Percentiles rank a stretch among this genome's conserved stretches.
phyloP scores from a whole-genome alignment of 2,797 vertebrate genomes.

The Rhynchotus rufescens region DNA sequence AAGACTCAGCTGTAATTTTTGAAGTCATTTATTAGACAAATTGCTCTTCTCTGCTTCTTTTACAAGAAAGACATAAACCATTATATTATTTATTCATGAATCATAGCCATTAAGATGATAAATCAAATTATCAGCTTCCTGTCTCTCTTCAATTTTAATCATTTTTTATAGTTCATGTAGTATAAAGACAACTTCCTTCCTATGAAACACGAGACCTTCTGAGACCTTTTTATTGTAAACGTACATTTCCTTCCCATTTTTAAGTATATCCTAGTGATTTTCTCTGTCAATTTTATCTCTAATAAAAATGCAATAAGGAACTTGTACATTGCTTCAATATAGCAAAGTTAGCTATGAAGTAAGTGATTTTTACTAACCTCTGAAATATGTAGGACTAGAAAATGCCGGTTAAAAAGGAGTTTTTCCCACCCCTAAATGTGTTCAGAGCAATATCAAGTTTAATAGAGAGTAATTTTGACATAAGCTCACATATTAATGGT shows the following conservation, averaged over 20 bases:
- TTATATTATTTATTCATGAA: conserved; percentile 92
- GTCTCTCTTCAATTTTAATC: conserved; percentile 78
- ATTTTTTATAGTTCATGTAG: conserved; percentile 82
- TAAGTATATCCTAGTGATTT: conserved; percentile 71
- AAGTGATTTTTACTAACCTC: conserved; percentile 61
- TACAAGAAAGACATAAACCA: conserved; percentile 80
- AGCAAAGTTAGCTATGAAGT: conserved; percentile 60
- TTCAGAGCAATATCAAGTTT: neutral
- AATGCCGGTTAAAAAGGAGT: neutral
- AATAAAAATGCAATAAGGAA: conserved; percentile 73
- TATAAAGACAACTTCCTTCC: conserved; percentile 86
- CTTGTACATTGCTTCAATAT: conserved; percentile 65
- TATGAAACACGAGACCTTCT: conserved; percentile 78
- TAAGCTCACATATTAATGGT: neutral
- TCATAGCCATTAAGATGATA: conserved; percentile 85
- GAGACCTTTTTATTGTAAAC: conserved; percentile 76
- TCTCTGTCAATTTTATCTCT: conserved; percentile 69
- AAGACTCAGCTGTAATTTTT: conserved; percentile 65
- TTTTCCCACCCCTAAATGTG: neutral
- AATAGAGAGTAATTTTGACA: neutral
- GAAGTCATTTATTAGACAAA: conserved; percentile 74
- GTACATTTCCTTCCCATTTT: conserved; percentile 79
- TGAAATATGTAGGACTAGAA: neutral
- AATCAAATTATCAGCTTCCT: conserved; percentile 88
- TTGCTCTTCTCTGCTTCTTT: conserved; percentile 70